Base-by-base conservation (phyloP, 2,113 vertebrate genomes). In the Pterocles gutturalis region DNA sequence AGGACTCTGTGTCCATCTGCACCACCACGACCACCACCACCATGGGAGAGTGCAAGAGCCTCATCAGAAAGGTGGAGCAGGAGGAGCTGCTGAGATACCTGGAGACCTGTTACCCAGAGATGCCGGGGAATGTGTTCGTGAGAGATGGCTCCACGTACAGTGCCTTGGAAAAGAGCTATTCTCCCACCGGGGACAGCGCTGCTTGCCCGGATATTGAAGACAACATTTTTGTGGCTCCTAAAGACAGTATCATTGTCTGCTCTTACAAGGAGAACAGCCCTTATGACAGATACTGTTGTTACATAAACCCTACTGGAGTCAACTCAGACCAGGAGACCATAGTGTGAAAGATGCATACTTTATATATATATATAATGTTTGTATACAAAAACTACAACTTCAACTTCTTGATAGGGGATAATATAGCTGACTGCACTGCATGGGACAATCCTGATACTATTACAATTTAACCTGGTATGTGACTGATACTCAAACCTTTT, bases 241-340 rank as follows among this genome's bases (percentile, higher is more conserved):
- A 98, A 94, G 98, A 98, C 97, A 98, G 97, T 86, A 84, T 98
- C 82, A 98, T 98, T 76, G 97, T 98, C 83, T 98, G 98, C 91
- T 98, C 98, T 46, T 98, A 98, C 97, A 98, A 98, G 94, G 98
- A 98, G 82, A 98, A 95, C 95, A 98, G 96, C 83, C 97, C 98
- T 83, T 98, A 98, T 36, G 98, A 98, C 92, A 98, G 93, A 91
- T 98, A 99, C 95, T 99, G 98, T 96, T 99, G 98, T 95, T 98
- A 98, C 62, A 97, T 98, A 96, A 98, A 98, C 85, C 98, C 98
- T 45, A 94, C 90, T 28, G 98, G 97, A 95, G 97, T 98, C 94
- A 97, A 60, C 89, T 97, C 97, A 94, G 98, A 98, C 95, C 97
- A 98, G 12, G 98, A 99, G 96, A 99, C 98, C 2, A 92, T 98